Base-by-base conservation (phyloP, 2,888 invertebrate species). In the Peribatodes rhomboidaria region DNA sequence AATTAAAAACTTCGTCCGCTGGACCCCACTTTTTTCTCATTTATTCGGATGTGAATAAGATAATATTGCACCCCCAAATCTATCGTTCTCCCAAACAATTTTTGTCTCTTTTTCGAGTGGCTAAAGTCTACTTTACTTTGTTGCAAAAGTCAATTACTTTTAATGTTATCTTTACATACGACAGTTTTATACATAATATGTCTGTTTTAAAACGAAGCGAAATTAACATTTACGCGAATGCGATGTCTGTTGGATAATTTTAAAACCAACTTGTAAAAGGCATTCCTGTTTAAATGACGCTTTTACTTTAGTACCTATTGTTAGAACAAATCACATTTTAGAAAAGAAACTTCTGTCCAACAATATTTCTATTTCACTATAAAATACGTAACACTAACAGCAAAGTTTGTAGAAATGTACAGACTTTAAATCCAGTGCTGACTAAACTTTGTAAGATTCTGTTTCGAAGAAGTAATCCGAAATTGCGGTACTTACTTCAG, bases 1-100 rank as follows among this genome's bases (percentile, higher is more conserved):
- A 92, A 93, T 93, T 93, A 92, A 92, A 93, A 93, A 92, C 83
- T 92, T 92, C 84, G 88, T 86, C 89, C 83, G 82, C 78, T 78
- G 87, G 88, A 87, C 88, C 87, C 87, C 84, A 79, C 79, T 90
- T 93, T 92, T 93, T 92, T 92, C 88, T 86, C 91, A 87, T 92
- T 90, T 90, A 90, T 92, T 90, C 84, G 89, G 80, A 87, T 84
- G 88, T 76, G 80, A 81, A 84, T 86, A 86, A 89, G 90, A 92
- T 92, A 90, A 91, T 89, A 87, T 89, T 88, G 85, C 88, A 82
- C 85, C 87, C 89, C 52, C 78, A 85, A 86, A 87, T 85, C 75
- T 76, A 79, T 71, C 53, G 37, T 6, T 2, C 10, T 20, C 13
- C 44, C 58, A 47, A 37, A 44, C 69, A 82, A 69, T 77, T 69